Percentiles rank a stretch among this genome's conserved stretches.
These are phyloP conservation scores for Meliscaeva auricollis DNA, from an alignment of 2,888 invertebrate genomes.

Conservation along the genomic window DNA sequence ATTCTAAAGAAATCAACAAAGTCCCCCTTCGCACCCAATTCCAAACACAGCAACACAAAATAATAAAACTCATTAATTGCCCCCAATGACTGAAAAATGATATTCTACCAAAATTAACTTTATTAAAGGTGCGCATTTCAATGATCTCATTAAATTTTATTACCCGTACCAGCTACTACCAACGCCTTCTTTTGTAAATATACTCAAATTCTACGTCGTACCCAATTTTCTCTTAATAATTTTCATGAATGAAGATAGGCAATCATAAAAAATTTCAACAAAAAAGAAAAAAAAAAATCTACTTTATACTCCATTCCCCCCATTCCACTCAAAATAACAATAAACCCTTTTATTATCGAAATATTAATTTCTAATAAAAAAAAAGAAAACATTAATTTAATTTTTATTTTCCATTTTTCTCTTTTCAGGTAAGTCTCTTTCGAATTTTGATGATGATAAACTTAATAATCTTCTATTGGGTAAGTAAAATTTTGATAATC, in stretches of 20 bases:
- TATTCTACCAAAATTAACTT: conserved; percentile 33
- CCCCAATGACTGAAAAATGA: neutral
- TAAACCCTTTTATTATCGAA: conserved; percentile 48
- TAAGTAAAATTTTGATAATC: conserved; percentile 22
- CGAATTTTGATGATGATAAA: neutral
- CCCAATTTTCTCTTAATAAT: conserved; percentile 43
- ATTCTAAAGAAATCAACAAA: too few relatives aligned
- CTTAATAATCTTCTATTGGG: conserved; percentile 17
- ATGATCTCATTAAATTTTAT: conserved; percentile 66
- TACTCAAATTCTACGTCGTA: conserved; percentile 17
- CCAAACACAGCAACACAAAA: neutral
- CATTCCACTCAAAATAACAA: conserved; percentile 1
- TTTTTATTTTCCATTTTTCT: conserved; percentile 1
- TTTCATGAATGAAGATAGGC: neutral
- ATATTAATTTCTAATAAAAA: conserved; percentile 61
- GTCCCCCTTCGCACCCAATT: neutral
- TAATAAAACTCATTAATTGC: conserved; percentile 23
- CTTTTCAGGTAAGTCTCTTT: conserved; percentile 63
- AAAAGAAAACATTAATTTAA: conserved; percentile 31
- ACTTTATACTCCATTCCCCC: conserved; percentile 17
- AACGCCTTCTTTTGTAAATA: conserved; percentile 5
- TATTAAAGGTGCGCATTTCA: conserved; percentile 49
- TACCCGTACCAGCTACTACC: conserved; percentile 22
- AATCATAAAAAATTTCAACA: conserved; percentile 47
- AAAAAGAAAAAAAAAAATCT: conserved; percentile 1